These are phyloP conservation scores for Etheostoma cragini DNA, from an alignment of 2,113 vertebrate species.

Conservation along the genomic window DNA sequence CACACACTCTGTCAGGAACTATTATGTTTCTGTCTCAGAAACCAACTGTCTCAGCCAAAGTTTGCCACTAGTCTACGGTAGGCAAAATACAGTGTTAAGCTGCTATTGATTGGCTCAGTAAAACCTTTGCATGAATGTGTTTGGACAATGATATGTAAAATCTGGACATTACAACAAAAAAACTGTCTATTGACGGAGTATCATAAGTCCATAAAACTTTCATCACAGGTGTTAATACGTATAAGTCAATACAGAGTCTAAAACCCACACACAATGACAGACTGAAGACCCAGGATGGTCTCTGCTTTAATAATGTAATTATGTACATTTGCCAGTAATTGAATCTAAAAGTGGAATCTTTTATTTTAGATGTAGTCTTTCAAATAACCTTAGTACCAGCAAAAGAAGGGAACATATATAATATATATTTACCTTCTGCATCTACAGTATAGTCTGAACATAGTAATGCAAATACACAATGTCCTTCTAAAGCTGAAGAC, in stretches of 20 bases:
- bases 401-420: not conserved
- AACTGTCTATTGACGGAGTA: conserved; percentile 1
- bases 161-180: not conserved
- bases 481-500: conserved; percentile 46
- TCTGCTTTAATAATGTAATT: not conserved
- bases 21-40: conserved; percentile 57
- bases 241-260: conserved; percentile 4
- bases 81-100: conserved; percentile 4
- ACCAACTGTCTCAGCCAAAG: conserved; percentile 34
- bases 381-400: not conserved
- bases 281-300: not conserved
- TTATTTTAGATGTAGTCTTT: not conserved
- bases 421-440: not conserved
- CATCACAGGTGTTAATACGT: not conserved
- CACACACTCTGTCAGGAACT: conserved; percentile 71
- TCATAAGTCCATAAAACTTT: not conserved
- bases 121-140: not conserved
- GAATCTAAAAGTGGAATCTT: not conserved
- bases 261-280: not conserved
- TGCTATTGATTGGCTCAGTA: conserved; percentile 12
- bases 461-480: not conserved
- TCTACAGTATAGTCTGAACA: not conserved
- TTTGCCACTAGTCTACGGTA: conserved; percentile 34
- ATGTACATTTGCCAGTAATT: not conserved
- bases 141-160: conserved; percentile 6